Evolutionary conservation across 2,888 invertebrate species (phyloP).

Genomic region (Anagyrus pseudococci): DNA sequence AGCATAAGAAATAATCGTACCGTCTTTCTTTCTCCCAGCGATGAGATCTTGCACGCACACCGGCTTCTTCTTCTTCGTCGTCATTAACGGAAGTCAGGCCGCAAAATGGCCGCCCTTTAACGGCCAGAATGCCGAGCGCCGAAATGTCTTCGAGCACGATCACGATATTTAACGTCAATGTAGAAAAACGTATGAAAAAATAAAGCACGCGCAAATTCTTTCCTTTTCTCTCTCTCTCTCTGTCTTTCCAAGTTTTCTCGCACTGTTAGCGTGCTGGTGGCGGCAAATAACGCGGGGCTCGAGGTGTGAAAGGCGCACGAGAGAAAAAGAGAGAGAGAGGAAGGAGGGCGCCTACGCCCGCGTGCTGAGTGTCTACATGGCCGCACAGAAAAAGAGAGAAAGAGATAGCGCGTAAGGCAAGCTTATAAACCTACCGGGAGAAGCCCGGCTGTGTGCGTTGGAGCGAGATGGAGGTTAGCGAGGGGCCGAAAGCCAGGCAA

Average conservation of each 20-base stretch:
- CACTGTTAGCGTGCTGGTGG: background rate
- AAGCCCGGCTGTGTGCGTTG: background rate
- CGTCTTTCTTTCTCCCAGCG: background rate
- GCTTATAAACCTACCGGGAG: no score
- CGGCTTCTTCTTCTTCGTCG: slow-evolving; percentile 42
- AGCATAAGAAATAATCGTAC: no score
- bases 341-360: slow-evolving; percentile 49
- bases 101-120: slow-evolving; percentile 54
- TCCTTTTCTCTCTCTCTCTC: no score
- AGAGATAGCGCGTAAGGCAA: slow-evolving; percentile 3
- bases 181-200: background rate
- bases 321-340: slow-evolving; percentile 40
- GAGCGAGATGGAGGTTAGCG: no score
- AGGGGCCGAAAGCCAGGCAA: slow-evolving; percentile 24
- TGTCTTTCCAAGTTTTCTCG: no score
- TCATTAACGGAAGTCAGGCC: slow-evolving; percentile 60
- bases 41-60: background rate
- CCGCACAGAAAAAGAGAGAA: background rate
- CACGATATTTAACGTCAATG: no score
- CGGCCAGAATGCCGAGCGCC: no score
- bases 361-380: background rate
- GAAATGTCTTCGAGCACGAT: no score
- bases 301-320: slow-evolving; percentile 56
- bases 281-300: slow-evolving; percentile 1
- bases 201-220: no score